Percentiles rank a stretch among this genome's conserved stretches.
Conservation (phyloP, 2,888 invertebrate genomes). For the Bruchidius siliquastri region DNA sequence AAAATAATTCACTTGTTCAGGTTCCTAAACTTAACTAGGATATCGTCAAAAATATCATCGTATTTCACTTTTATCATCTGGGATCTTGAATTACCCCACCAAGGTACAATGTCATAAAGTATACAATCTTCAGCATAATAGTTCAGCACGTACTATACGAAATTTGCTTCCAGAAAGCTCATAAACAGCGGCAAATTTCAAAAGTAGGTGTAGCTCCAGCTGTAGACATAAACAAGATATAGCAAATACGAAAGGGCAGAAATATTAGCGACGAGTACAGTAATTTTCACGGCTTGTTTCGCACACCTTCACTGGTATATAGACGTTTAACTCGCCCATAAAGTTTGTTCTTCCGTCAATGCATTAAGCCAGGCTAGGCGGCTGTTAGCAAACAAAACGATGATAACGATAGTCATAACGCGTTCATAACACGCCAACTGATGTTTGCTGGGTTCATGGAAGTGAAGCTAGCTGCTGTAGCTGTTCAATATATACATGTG, state of each 20-base stretch:
- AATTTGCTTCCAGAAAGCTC: background rate
- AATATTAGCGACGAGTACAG: background rate
- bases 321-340: background rate
- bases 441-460: background rate
- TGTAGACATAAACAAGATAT: background rate
- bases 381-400: background rate
- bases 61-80: too few species aligned
- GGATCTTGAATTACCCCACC: background rate
- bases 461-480: background rate
- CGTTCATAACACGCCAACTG: background rate
- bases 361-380: background rate
- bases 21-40: too few species aligned
- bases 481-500: too few species aligned
- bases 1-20: too few species aligned
- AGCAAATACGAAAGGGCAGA: background rate
- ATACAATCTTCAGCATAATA: background rate
- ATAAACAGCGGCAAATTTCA: background rate
- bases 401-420: background rate
- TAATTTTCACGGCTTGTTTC: background rate
- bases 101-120: background rate
- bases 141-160: too few species aligned
- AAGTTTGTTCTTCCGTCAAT: background rate
- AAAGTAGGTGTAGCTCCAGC: background rate
- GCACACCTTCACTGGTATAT: background rate
- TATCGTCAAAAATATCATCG: too few species aligned